phyloP scores from a whole-genome alignment of 2,113 vertebrate genomes.

The Paramisgurnus dabryanus region DNA sequence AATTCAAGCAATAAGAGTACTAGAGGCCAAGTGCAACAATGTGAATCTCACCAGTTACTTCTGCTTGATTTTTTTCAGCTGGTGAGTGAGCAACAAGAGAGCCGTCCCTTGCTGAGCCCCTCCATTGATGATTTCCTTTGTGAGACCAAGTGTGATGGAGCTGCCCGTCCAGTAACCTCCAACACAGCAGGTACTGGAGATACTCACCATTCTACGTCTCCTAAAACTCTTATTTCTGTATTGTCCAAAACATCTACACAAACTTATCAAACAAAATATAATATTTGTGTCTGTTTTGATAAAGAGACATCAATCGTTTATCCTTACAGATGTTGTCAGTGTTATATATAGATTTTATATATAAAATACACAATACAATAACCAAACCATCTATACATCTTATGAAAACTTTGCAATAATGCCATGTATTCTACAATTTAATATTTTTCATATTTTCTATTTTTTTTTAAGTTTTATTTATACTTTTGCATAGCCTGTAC shows the following conservation, averaged over 20 bases:
- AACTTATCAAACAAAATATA: too few species aligned
- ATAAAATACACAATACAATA: too few species aligned
- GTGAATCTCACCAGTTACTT: slow-evolving; percentile 42
- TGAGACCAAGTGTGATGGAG: slow-evolving; percentile 92
- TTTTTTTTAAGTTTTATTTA: too few species aligned
- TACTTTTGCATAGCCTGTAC: too few species aligned
- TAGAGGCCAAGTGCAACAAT: slow-evolving; percentile 16
- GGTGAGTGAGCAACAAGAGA: slow-evolving; percentile 98
- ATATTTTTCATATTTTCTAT: too few species aligned
- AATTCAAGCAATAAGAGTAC: not conserved
- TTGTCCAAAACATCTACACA: not conserved
- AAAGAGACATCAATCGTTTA: not conserved
- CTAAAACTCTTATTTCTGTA: not conserved
- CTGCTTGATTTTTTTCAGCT: slow-evolving; percentile 82
- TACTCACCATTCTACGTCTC: not conserved
- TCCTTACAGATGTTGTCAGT: not conserved
- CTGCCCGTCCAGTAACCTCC: slow-evolving; percentile 90
- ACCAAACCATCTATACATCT: too few species aligned
- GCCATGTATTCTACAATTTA: too few species aligned
- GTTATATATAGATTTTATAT: too few species aligned
- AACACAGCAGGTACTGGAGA: slow-evolving; percentile 89
- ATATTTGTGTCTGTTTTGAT: too few species aligned
- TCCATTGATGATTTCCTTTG: slow-evolving; percentile 98
- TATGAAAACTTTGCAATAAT: too few species aligned
- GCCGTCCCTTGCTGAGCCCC: slow-evolving; percentile 94